Percentiles rank a stretch among this genome's conserved stretches.
Conservation (phyloP, 2,888 invertebrate species). For the Prosopocoilus inquinatus region DNA sequence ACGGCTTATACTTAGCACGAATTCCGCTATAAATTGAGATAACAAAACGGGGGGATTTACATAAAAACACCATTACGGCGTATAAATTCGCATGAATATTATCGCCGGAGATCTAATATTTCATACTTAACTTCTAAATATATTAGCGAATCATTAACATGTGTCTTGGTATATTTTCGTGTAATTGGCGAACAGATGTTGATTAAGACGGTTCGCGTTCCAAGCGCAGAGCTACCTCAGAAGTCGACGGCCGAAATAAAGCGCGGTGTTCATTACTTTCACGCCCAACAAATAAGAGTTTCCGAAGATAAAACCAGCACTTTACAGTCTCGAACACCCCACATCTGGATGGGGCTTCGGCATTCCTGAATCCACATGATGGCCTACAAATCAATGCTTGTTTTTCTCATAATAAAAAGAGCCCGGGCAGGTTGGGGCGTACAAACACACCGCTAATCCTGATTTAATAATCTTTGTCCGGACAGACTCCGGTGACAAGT, state of each 20-base stretch:
- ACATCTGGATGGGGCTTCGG: conserved; percentile 29
- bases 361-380: conserved; percentile 38
- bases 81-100: background rate
- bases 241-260: conserved; percentile 27
- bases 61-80: too few species aligned
- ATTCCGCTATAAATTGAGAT: conserved; percentile 9
- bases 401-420: conserved; percentile 36
- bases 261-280: conserved; percentile 27
- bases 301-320: conserved; percentile 27
- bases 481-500: conserved; percentile 41
- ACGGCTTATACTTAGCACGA: background rate
- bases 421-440: conserved; percentile 33
- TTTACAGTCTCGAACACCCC: conserved; percentile 30
- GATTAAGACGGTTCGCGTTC: conserved; percentile 25
- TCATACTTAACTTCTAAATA: background rate
- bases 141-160: background rate
- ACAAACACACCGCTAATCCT: conserved; percentile 51
- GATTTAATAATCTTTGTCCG: conserved; percentile 51
- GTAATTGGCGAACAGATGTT: conserved; percentile 12
- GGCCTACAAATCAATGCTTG: conserved; percentile 48
- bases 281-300: conserved; percentile 27
- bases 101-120: background rate
- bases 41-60: conserved; percentile 3
- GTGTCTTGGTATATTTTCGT: background rate
- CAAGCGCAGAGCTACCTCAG: conserved; percentile 23